Evolutionary conservation across 2,113 vertebrate genomes (phyloP).

Genomic region (Coptodon bakossiorum): DNA sequence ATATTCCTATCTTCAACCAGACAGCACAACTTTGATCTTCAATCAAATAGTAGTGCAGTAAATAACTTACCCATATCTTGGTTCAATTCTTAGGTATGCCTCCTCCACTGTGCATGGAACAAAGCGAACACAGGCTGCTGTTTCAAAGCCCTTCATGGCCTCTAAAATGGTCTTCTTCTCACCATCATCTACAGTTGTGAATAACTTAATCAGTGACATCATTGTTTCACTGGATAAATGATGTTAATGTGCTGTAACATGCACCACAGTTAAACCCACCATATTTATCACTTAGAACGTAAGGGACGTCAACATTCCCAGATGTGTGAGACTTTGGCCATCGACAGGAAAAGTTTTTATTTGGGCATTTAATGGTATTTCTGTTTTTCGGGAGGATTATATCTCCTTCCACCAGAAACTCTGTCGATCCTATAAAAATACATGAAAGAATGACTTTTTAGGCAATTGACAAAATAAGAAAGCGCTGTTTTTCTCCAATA

Average conservation of each 20-base stretch:
- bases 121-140: not conserved
- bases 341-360: not conserved
- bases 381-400: not conserved
- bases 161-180: not conserved
- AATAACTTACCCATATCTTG: not conserved
- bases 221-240: not conserved
- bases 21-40: not conserved
- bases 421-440: accelerated
- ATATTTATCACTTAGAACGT: not conserved
- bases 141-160: not conserved
- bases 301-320: not conserved
- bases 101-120: not conserved
- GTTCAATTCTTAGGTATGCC: accelerated
- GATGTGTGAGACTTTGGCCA: not conserved
- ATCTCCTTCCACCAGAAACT: not conserved
- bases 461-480: not conserved
- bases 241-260: not conserved
- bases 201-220: not conserved
- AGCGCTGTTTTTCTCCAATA: not conserved
- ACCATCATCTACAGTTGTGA: not conserved
- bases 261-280: not conserved
- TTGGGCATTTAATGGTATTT: not conserved
- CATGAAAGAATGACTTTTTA: not conserved
- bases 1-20: not conserved
- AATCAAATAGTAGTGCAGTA: not conserved